Conservation (phyloP, 2,797 vertebrate genomes). For the Eleutherodactylus coqui region DNA sequence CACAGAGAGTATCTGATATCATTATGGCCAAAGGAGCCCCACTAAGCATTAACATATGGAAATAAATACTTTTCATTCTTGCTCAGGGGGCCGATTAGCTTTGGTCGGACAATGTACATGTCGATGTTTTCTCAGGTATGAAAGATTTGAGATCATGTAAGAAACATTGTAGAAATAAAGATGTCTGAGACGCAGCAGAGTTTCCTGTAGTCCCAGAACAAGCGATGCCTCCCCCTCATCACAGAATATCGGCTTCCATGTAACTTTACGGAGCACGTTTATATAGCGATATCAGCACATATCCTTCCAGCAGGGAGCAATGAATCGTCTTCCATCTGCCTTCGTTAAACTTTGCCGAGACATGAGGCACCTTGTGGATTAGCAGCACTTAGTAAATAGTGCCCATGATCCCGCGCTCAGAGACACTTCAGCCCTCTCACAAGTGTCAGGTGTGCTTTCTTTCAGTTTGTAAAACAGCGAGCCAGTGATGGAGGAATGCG, state of each 20-base stretch:
- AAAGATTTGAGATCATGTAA: background rate
- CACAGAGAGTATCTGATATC: too few relatives aligned
- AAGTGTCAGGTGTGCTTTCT: slow-evolving; percentile 52
- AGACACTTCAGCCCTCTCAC: slow-evolving; percentile 28
- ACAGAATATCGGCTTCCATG: slow-evolving; percentile 49
- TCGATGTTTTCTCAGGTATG: too few relatives aligned
- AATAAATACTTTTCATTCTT: too few relatives aligned
- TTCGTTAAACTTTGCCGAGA: slow-evolving; percentile 42
- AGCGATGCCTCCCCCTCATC: slow-evolving; percentile 16
- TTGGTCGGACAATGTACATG: too few relatives aligned
- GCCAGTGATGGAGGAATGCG: slow-evolving; percentile 48
- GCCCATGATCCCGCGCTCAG: slow-evolving; percentile 17
- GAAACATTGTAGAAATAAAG: slow-evolving; percentile 6
- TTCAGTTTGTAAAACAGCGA: slow-evolving; percentile 52
- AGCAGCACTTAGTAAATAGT: slow-evolving; percentile 46
- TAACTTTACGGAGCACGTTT: slow-evolving; percentile 34
- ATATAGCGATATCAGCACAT: slow-evolving; percentile 42
- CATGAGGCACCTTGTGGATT: slow-evolving; percentile 52
- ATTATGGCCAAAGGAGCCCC: too few relatives aligned
- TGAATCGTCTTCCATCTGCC: slow-evolving; percentile 49
- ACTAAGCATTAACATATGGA: too few relatives aligned
- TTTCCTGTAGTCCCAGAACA: slow-evolving; percentile 30
- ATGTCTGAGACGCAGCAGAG: slow-evolving; percentile 26
- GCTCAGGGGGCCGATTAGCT: too few relatives aligned
- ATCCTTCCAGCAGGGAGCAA: slow-evolving; percentile 37